Evolutionary conservation across 2,888 invertebrate genomes (phyloP).

Genomic region (Parnassius apollo): DNA sequence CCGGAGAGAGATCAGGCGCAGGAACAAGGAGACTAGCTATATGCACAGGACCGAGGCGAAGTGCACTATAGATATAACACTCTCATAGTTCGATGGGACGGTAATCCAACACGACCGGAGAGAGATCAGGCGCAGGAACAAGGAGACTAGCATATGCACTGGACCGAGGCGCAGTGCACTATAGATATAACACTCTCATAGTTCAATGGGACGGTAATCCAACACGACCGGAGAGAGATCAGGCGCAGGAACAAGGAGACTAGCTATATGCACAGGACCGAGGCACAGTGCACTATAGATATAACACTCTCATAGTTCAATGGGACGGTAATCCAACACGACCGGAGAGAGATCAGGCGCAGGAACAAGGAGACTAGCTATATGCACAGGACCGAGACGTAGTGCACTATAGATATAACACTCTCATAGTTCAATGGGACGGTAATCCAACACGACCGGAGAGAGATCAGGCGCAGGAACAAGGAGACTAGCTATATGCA

Average conservation of each 20-base stretch:
- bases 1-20: too few species aligned
- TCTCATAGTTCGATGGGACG: background rate
- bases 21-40: background rate
- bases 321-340: background rate
- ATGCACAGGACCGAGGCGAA: too few species aligned
- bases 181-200: background rate
- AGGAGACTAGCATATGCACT: too few species aligned
- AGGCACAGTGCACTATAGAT: too few species aligned
- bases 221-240: too few species aligned
- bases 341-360: too few species aligned
- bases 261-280: too few species aligned
- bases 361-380: background rate
- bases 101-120: background rate
- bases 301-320: background rate
- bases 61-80: too few species aligned
- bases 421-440: background rate
- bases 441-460: background rate
- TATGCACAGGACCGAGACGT: too few species aligned
- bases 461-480: background rate
- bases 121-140: background rate
- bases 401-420: too few species aligned
- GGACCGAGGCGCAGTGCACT: too few species aligned
- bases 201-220: background rate
- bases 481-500: too few species aligned
- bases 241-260: background rate